A percentile compares a stretch with the other conserved stretches of the same genome.
phyloP scores from a whole-genome alignment of 2,888 invertebrate species.

The Apodemia hepburni region DNA sequence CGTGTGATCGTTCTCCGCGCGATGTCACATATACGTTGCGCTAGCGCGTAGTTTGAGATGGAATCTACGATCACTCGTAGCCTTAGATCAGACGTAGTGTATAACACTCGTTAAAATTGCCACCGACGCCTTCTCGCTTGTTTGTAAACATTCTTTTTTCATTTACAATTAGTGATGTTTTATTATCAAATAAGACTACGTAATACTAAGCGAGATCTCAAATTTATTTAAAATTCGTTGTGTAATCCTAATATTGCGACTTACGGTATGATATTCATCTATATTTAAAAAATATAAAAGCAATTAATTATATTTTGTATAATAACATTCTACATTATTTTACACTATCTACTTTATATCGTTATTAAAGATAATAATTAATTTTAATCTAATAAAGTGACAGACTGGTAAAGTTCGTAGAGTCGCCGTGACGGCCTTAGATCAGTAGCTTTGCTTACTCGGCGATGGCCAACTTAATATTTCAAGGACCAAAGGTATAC shows the following conservation, averaged over 20 bases:
- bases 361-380: constrained; percentile 77
- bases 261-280: constrained; percentile 58
- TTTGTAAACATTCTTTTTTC: constrained; percentile 71
- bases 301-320: constrained; percentile 79
- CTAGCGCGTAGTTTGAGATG: background rate
- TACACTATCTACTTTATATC: constrained; percentile 78
- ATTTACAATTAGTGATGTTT: constrained; percentile 73
- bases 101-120: constrained; percentile 24
- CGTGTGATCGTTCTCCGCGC: constrained; percentile 7
- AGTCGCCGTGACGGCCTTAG: constrained; percentile 78
- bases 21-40: background rate
- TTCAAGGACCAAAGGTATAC: constrained; percentile 79
- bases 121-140: constrained; percentile 48
- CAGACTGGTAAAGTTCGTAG: constrained; percentile 81
- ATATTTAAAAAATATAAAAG: constrained; percentile 70
- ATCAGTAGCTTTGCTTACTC: constrained; percentile 80
- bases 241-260: constrained; percentile 75
- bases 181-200: constrained; percentile 79
- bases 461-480: constrained; percentile 77
- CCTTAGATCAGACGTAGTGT: constrained; percentile 16
- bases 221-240: constrained; percentile 77
- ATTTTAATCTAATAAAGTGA: constrained; percentile 80
- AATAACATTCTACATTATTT: constrained; percentile 76
- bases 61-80: constrained; percentile 18
- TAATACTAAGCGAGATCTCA: constrained; percentile 80